Conservation (phyloP, 2,113 vertebrate species). For the Vanacampus margaritifer region DNA sequence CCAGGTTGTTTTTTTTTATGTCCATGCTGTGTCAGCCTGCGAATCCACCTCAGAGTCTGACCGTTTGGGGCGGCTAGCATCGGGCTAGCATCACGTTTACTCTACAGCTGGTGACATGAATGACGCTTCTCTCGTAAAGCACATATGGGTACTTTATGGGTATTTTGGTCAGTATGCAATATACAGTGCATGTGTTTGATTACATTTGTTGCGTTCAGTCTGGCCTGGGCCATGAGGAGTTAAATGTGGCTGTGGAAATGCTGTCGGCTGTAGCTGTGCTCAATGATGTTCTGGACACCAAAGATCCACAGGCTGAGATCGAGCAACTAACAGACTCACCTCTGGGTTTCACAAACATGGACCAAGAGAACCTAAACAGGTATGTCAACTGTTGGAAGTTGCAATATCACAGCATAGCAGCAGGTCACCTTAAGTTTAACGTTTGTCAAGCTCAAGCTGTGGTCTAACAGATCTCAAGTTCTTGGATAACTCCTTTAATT, state of each 20-base stretch:
- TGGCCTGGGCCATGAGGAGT: conserved; percentile 85
- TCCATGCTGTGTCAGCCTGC: no score
- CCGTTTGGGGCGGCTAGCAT: no score
- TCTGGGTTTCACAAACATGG: conserved; percentile 88
- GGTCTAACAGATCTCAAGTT: background rate
- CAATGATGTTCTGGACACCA: conserved; percentile 88
- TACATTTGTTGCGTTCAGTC: conserved; percentile 61
- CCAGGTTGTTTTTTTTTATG: no score
- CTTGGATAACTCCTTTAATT: background rate
- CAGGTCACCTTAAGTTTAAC: no score
- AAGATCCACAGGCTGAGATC: conserved; percentile 77
- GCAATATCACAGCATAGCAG: no score
- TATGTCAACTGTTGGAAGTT: conserved; percentile 51
- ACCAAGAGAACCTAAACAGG: conserved; percentile 89
- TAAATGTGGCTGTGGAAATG: conserved; percentile 93
- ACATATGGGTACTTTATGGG: no score
- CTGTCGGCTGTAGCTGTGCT: conserved; percentile 90
- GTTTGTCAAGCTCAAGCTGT: no score
- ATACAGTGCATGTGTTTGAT: conserved; percentile 8
- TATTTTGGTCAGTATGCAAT: background rate
- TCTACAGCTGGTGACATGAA: no score
- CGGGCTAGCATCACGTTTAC: no score
- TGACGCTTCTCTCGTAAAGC: no score
- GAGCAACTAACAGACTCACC: conserved; percentile 83
- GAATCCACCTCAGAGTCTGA: no score